phyloP scores from a whole-genome alignment of 2,797 vertebrate species.

The Poecilia gillii region DNA sequence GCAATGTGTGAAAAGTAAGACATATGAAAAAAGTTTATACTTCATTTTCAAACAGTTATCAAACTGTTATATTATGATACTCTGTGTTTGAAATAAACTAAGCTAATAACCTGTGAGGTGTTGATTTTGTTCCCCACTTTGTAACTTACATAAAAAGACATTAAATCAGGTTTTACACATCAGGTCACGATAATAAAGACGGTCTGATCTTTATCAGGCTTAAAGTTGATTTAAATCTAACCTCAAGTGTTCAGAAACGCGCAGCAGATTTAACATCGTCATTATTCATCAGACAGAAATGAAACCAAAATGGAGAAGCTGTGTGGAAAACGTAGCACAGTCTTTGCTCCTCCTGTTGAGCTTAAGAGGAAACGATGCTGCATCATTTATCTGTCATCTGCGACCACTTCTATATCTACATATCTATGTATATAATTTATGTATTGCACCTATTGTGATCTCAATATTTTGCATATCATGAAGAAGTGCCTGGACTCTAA shows the following conservation, averaged over 20 bases:
- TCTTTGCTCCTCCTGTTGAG: background rate
- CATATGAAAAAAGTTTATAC: no score
- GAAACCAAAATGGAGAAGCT: conserved; percentile 9
- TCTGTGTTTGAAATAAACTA: no score
- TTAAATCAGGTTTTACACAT: background rate
- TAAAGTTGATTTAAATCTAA: background rate
- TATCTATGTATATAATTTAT: background rate
- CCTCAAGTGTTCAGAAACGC: background rate
- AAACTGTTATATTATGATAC: no score
- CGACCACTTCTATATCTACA: background rate
- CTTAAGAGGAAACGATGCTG: background rate
- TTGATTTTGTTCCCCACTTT: background rate
- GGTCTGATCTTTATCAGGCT: background rate
- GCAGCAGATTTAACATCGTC: background rate
- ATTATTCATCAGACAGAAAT: background rate
- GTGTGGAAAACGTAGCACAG: background rate
- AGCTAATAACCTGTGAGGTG: no score
- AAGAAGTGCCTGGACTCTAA: background rate
- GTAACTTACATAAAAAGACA: background rate
- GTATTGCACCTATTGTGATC: background rate
- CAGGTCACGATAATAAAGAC: no score
- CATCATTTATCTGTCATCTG: background rate
- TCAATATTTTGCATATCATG: background rate
- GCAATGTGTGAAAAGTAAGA: no score
- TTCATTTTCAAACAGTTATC: no score